Base-by-base conservation (phyloP, 2,113 vertebrate genomes). In the Platichthys stellatus region DNA sequence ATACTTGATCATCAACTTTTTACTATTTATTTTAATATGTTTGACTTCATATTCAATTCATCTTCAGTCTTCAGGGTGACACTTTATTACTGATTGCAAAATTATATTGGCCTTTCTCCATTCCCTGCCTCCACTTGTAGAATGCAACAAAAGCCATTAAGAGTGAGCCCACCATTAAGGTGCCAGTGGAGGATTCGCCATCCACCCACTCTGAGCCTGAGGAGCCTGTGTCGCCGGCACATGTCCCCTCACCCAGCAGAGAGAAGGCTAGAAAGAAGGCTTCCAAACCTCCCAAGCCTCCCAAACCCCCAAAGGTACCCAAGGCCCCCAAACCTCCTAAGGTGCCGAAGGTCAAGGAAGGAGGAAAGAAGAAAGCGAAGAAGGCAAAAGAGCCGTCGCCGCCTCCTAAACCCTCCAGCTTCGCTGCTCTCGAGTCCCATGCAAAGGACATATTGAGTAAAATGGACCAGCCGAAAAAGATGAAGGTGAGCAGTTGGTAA, bases 401-500 rank as follows among this genome's bases (percentile, higher is more conserved):
- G 9, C 94, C 95, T 0, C 95, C 96, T 15, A 96, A 97, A 90
- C 96, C 96, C 74, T 97, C 97, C 17, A 96, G 97, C 75, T 93
- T 99, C 0, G 96, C 97, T 69, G 93, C 97, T 67, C 94, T 97
- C 0, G 97, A 99, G 92, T 96, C 97, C 21, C 97, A 98, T 63
- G 97, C 97, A 0, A 98, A 98, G 88, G 97, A 99, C 86, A 97
- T 97, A 17, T 80, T 98, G 69, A 97, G 96, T 82, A 98, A 98
- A 93, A 97, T 97, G 24, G 97, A 99, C 86, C 96, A 97, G 5
- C 95, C 96, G 69, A 99, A 98, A 93, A 99, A 99, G 90, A 94
- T 94, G 1, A 97, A 96, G 95, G 96, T 97, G 72, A 82, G 95
- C 15, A 31, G 3, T 49, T 14, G 15, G n/a, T 21, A 13, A 56